Conservation (phyloP, 1,140 invertebrate genomes). For the Formica exsecta region DNA sequence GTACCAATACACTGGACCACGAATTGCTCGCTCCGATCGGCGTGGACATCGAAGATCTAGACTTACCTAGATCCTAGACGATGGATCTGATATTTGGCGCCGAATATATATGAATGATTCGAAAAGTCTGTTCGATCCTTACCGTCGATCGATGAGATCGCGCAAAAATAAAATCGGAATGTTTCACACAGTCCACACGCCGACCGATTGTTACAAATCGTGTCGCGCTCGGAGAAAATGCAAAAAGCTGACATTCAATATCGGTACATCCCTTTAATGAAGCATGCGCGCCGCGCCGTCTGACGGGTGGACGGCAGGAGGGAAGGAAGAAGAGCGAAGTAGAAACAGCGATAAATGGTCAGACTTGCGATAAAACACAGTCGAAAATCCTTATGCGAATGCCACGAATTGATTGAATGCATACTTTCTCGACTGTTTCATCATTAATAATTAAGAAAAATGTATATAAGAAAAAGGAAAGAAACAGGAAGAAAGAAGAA, state of each 20-base stretch:
- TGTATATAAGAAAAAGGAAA: background rate
- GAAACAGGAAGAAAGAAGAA: background rate
- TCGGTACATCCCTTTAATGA: slow-evolving; percentile 55
- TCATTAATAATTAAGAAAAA: background rate
- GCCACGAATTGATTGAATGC: background rate
- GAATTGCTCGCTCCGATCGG: slow-evolving; percentile 26
- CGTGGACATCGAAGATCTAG: background rate
- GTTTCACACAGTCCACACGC: slow-evolving; percentile 15
- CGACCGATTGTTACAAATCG: slow-evolving; percentile 1
- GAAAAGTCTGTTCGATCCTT: background rate
- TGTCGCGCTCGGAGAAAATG: slow-evolving; percentile 12
- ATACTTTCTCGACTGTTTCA: background rate
- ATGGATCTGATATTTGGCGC: background rate
- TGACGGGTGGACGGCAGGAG: background rate
- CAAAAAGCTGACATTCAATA: slow-evolving; percentile 9
- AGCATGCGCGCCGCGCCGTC: slow-evolving; percentile 43
- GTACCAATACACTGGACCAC: background rate
- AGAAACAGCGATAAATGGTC: slow-evolving; percentile 2
- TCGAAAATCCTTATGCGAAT: slow-evolving; percentile 4
- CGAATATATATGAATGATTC: background rate
- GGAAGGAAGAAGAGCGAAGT: background rate
- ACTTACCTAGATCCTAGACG: background rate
- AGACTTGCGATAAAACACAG: background rate
- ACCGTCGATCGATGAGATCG: slow-evolving; percentile 10
- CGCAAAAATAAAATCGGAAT: slow-evolving; percentile 12